Percentiles rank a stretch among this genome's conserved stretches.
Conservation (phyloP, 2,797 vertebrate genomes). For the Urosaurus nigricauda region DNA sequence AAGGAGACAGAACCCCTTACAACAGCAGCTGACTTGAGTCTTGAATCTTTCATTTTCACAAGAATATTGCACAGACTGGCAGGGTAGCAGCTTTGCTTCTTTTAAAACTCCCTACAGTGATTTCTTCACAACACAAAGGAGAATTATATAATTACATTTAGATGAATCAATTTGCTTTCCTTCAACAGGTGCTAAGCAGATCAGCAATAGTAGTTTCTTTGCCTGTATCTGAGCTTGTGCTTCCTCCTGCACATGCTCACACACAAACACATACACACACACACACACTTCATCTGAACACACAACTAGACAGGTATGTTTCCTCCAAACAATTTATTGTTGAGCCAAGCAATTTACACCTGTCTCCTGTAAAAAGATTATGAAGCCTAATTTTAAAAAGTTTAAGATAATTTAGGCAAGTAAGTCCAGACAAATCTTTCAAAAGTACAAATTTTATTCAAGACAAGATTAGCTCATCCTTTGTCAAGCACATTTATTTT, state of each 20-base stretch:
- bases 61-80: not conserved
- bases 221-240: slow-evolving; percentile 36
- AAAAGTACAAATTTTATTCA: slow-evolving; percentile 12
- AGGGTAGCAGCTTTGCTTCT: not conserved
- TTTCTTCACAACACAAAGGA: not conserved
- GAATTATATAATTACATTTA: not conserved
- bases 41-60: not conserved
- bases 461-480: not conserved
- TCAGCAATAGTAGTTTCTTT: not conserved
- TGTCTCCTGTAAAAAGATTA: not conserved
- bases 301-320: slow-evolving; percentile 43
- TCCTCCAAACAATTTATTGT: rapidly evolving
- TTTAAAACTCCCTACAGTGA: not conserved
- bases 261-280: too few species aligned
- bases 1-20: not conserved
- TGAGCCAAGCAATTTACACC: not conserved
- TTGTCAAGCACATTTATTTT: slow-evolving; percentile 8
- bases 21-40: not conserved
- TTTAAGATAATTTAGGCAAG: not conserved
- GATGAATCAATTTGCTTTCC: slow-evolving; percentile 1
- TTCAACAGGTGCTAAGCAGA: slow-evolving; percentile 9
- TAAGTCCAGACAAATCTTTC: not conserved
- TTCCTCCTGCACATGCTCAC: too few species aligned
- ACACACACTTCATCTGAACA: slow-evolving; percentile 28
- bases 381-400: not conserved